A percentile compares a stretch with the other conserved stretches of the same genome.
Evolutionary conservation across 1,140 invertebrate species (phyloP).

Genomic region (Drosophila kanapiae): DNA sequence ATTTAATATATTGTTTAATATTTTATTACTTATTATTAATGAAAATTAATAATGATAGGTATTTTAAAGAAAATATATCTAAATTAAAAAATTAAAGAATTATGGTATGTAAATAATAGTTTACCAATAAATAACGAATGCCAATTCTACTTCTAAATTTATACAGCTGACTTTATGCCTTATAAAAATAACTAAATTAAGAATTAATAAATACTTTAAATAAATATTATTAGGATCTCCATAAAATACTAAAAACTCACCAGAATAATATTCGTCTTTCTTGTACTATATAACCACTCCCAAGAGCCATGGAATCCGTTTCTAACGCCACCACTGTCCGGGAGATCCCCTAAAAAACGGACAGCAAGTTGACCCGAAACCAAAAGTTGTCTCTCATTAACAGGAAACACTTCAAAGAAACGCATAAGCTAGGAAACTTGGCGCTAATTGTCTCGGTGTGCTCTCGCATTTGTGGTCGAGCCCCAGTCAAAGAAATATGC

Average conservation of each 20-base stretch:
- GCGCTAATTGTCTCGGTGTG: slow-evolving; percentile 60
- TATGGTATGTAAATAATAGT: no score
- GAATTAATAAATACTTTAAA: not conserved
- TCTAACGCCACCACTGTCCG: not conserved
- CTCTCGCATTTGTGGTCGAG: slow-evolving; percentile 11
- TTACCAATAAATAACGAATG: no score
- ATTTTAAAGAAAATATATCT: no score
- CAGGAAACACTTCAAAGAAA: slow-evolving; percentile 56
- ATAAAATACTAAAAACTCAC: not conserved
- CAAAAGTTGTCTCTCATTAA: slow-evolving; percentile 59
- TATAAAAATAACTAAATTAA: no score
- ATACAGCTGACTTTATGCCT: no score
- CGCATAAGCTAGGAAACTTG: slow-evolving; percentile 41
- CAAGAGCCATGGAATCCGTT: not conserved
- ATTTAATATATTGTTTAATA: no score
- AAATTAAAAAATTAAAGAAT: no score
- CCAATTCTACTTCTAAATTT: no score
- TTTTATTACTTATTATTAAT: no score
- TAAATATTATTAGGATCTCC: not conserved
- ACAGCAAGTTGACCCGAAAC: slow-evolving; percentile 9
- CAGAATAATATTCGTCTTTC: not conserved
- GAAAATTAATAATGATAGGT: no score
- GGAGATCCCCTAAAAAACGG: slow-evolving; percentile 24
- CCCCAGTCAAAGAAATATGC: slow-evolving; percentile 42
- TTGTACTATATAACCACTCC: not conserved